Base-by-base conservation (phyloP, 1,140 invertebrate species). In the Drosophila azteca region DNA sequence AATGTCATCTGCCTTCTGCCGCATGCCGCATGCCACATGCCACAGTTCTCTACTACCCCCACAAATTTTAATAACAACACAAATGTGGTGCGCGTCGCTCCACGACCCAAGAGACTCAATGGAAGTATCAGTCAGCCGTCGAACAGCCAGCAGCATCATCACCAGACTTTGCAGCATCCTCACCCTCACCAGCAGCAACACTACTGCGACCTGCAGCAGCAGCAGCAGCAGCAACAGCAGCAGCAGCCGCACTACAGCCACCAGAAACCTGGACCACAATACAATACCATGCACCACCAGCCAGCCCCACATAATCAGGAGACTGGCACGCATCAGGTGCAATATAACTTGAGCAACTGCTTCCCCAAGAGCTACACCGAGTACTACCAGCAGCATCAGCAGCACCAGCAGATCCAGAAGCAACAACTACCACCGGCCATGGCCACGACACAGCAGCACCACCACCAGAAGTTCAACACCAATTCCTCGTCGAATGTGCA, bases 1-100 rank as follows among this genome's bases (percentile, higher is more conserved):
- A 20, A 20, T 20, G 17, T 1, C 17, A 1, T 17, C 62, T 66
- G 63, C 43, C 31, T 20, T 58, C 58, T 68, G 63, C 43, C 41
- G 41, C 35, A 20, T 20, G 29, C 43, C 31, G 24, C 61, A 69
- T 68, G 63, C 43, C 41, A 48, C 35, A 20, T 20, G 29, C 24
- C 71, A 91, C 71, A 91, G 90, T 85, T 79, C 66, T 88, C 79
- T 88, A 88, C 90, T 79, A 90, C 82, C 60, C 88, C 78, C 90
- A 91, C 68, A 88, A 91, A 90, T 91, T 90, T 91, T 84, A 91
- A 91, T 90, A 91, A 91, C 79, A 90, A 91, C 75, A 82, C 74
- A 80, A 91, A 91, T 91, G 82, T 90, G 81, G 84, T 84, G 66
- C 84, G 71, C 69, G 78, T 79, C 61, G 78, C 77, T 66, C 87